Conservation (phyloP, 2,888 invertebrate genomes). For the Pandemis cinnamomeana region DNA sequence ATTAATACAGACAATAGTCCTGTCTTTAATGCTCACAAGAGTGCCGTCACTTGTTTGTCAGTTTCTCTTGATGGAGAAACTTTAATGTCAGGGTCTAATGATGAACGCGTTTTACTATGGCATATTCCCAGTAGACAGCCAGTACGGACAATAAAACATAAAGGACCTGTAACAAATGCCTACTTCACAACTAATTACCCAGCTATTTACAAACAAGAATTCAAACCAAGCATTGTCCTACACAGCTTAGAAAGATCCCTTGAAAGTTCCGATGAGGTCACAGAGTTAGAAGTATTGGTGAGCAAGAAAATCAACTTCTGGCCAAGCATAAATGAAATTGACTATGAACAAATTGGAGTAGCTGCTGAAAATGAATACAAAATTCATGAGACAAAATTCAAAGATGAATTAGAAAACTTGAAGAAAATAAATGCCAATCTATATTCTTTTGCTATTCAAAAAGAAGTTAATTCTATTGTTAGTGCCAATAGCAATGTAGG, state of each 20-base stretch:
- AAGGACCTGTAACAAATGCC: conserved; percentile 90
- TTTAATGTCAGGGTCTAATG: conserved; percentile 90
- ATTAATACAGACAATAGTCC: conserved; percentile 80
- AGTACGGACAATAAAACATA: conserved; percentile 87
- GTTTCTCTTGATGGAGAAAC: conserved; percentile 89
- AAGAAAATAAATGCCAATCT: conserved; percentile 85
- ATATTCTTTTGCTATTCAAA: conserved; percentile 81
- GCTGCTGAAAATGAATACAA: conserved; percentile 53
- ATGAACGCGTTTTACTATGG: conserved; percentile 91
- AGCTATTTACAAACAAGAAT: conserved; percentile 85
- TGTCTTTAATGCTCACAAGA: conserved; percentile 88
- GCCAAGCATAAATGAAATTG: conserved; percentile 57
- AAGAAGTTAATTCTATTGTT: conserved; percentile 64
- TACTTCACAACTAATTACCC: conserved; percentile 85
- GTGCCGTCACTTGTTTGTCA: conserved; percentile 88
- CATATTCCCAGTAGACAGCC: conserved; percentile 91
- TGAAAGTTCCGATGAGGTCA: conserved; percentile 77
- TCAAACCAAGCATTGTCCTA: conserved; percentile 83
- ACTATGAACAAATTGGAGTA: conserved; percentile 7
- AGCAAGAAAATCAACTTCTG: conserved; percentile 75
- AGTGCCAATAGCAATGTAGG: conserved; percentile 53
- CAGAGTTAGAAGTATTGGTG: conserved; percentile 74
- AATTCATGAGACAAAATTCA: conserved; percentile 62
- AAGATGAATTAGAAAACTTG: conserved; percentile 81
- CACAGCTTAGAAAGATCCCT: conserved; percentile 87